These are phyloP conservation scores for Amiota minor DNA, from an alignment of 2,888 invertebrate genomes.

Conservation along the genomic window DNA sequence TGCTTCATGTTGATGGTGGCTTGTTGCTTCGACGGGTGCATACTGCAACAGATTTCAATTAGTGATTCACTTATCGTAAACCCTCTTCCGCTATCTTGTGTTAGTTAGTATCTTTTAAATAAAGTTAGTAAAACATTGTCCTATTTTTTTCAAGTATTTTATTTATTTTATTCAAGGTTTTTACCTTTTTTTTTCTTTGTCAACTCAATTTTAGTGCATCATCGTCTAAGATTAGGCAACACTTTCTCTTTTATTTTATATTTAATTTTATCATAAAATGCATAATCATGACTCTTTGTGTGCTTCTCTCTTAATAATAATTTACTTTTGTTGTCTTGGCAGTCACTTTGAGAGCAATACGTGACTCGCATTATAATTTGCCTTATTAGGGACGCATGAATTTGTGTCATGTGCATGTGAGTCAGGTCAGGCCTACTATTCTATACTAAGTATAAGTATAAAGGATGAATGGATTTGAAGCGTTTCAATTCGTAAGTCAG, in stretches of 20 bases:
- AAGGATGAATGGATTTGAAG: background rate
- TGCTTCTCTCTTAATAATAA: slow-evolving; percentile 2
- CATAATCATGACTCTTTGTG: slow-evolving; percentile 56
- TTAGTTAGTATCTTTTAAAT: slow-evolving; percentile 23
- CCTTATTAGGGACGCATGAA: slow-evolving; percentile 26
- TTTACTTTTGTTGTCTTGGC: background rate
- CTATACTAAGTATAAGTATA: too few relatives aligned
- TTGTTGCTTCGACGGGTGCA: background rate
- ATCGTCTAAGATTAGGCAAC: slow-evolving; percentile 44
- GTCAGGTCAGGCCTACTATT: too few relatives aligned
- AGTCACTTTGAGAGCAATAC: slow-evolving; percentile 44
- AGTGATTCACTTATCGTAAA: slow-evolving; percentile 23
- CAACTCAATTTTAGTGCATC: background rate
- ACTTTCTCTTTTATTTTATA: slow-evolving; percentile 32
- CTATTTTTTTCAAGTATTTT: slow-evolving; percentile 3
- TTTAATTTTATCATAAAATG: slow-evolving; percentile 56
- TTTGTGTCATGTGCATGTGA: slow-evolving; percentile 4
- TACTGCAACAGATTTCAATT: slow-evolving; percentile 4
- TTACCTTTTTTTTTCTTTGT: background rate
- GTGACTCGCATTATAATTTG: slow-evolving; percentile 58
- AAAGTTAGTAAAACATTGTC: background rate
- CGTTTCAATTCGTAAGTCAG: background rate
- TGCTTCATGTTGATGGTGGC: background rate
- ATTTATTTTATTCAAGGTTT: slow-evolving; percentile 51
- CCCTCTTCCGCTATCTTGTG: slow-evolving; percentile 10